These are phyloP conservation scores for Platanista minor DNA, from an alignment of 2,113 vertebrate species.

Conservation along the genomic window DNA sequence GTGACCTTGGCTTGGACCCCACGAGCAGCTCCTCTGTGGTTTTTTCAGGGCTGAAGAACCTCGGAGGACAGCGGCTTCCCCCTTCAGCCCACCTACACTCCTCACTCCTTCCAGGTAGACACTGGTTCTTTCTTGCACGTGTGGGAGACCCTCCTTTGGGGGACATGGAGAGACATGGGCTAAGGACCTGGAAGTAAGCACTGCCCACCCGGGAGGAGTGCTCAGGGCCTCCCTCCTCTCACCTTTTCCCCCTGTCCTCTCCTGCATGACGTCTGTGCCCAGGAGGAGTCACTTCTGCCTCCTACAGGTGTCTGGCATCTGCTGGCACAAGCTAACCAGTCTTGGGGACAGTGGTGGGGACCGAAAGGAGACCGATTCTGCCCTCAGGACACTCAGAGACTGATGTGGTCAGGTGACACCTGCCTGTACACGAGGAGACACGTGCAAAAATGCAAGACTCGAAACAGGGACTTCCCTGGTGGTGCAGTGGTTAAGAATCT, in stretches of 20 bases:
- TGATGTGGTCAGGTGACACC: neutral
- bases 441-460: rapidly evolving
- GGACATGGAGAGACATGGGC: neutral
- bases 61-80: neutral
- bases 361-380: neutral
- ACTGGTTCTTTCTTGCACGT: rapidly evolving
- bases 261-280: too few species aligned
- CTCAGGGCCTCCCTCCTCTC: neutral
- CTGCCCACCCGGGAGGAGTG: neutral
- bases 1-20: neutral
- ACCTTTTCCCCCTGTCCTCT: neutral
- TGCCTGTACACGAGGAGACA: neutral
- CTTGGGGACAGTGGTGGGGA: too few species aligned
- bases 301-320: neutral
- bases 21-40: rapidly evolving
- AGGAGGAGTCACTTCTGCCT: neutral
- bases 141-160: neutral
- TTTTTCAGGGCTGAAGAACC: neutral
- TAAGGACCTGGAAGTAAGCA: neutral
- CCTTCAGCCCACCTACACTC: neutral
- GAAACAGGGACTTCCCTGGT: too few species aligned
- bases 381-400: neutral
- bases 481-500: too few species aligned
- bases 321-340: neutral
- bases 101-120: rapidly evolving